phyloP scores from a whole-genome alignment of 1,140 invertebrate species.

The Brachionus rotundiformis region DNA sequence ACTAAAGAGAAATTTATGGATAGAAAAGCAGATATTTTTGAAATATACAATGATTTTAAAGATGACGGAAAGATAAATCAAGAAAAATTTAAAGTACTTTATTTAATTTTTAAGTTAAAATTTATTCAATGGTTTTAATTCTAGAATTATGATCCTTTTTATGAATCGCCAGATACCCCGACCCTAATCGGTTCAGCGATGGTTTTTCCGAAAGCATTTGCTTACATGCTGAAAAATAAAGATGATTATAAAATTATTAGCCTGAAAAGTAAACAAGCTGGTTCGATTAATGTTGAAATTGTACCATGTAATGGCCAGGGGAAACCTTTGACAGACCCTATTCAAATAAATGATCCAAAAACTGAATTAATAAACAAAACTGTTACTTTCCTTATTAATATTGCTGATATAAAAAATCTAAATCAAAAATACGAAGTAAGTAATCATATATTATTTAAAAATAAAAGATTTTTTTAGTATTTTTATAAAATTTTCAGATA shows the following conservation, averaged over 20 bases:
- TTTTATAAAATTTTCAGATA: too few relatives aligned
- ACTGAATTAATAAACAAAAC: constrained; percentile 64
- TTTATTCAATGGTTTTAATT: constrained; percentile 14
- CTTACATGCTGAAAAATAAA: constrained; percentile 63
- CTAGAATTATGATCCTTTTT: constrained; percentile 70
- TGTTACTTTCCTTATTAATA: constrained; percentile 66
- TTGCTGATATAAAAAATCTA: constrained; percentile 57
- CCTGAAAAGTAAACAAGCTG: constrained; percentile 67
- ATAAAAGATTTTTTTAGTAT: too few relatives aligned
- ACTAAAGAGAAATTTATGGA: constrained; percentile 68
- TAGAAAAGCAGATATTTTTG: constrained; percentile 70
- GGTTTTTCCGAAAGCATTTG: constrained; percentile 68
- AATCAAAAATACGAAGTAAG: background rate
- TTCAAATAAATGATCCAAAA: constrained; percentile 65
- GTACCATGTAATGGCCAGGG: constrained; percentile 65
- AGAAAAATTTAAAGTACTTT: constrained; percentile 31
- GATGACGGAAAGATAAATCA: constrained; percentile 62
- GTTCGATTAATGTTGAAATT: constrained; percentile 67
- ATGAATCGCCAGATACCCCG: constrained; percentile 67
- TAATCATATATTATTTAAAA: background rate
- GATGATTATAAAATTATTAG: constrained; percentile 68
- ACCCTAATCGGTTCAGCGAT: constrained; percentile 69
- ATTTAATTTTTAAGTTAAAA: too few relatives aligned
- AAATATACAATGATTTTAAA: constrained; percentile 69
- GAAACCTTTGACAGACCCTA: constrained; percentile 66